A percentile compares a stretch with the other conserved stretches of the same genome.
Evolutionary conservation across 2,797 vertebrate species (phyloP).

Genomic region (Otolemur crassicaudatus): DNA sequence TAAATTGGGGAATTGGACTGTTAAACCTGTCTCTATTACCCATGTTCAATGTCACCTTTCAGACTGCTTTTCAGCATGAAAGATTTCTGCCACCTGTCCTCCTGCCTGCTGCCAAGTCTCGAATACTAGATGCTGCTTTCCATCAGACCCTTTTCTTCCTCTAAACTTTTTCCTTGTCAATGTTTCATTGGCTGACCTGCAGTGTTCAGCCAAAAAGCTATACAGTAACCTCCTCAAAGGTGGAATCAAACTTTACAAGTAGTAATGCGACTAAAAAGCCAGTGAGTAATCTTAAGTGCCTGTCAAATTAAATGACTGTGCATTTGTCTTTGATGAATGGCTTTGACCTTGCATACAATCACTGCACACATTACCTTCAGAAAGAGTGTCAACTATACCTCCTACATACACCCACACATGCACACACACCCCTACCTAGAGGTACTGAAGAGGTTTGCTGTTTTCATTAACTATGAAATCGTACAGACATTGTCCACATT

Average conservation of each 20-base stretch:
- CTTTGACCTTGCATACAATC: conserved; percentile 30
- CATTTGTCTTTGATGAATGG: background rate
- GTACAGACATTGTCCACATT: background rate
- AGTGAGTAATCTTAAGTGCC: background rate
- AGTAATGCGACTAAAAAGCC: conserved; percentile 18
- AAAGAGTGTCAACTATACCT: background rate
- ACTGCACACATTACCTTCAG: background rate
- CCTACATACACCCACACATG: background rate
- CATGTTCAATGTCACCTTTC: conserved; percentile 70
- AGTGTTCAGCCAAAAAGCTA: background rate
- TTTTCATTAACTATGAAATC: background rate
- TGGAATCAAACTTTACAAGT: background rate
- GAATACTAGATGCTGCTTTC: background rate
- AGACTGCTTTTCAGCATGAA: conserved; percentile 64
- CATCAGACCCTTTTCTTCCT: background rate
- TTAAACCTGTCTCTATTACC: conserved; percentile 53
- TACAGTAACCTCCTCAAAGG: background rate
- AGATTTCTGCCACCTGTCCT: conserved; percentile 70
- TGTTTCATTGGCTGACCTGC: background rate
- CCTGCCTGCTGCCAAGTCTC: conserved; percentile 42
- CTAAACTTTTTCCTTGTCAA: background rate
- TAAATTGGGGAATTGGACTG: conserved; percentile 52
- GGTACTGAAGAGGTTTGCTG: background rate
- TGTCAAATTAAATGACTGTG: background rate
- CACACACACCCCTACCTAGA: background rate